A percentile compares a stretch with the other conserved stretches of the same genome.
These are phyloP conservation scores for Griposia aprilina DNA, from an alignment of 2,888 invertebrate species.

Conservation along the genomic window DNA sequence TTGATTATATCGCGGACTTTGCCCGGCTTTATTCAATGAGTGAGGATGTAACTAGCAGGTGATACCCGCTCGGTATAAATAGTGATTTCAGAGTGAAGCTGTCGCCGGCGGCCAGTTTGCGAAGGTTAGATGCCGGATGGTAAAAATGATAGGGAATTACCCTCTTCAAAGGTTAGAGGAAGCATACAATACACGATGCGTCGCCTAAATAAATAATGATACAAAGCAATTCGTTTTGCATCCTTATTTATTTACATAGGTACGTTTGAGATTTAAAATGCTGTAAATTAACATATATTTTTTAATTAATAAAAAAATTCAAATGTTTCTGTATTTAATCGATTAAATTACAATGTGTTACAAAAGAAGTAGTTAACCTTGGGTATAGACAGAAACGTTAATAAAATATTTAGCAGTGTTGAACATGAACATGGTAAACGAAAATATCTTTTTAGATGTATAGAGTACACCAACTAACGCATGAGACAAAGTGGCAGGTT, in stretches of 20 bases:
- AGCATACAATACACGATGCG: constrained; percentile 32
- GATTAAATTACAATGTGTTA: constrained; percentile 18
- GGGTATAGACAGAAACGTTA: constrained; percentile 22
- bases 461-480: constrained; percentile 41
- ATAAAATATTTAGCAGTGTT: constrained; percentile 15
- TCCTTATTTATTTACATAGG: constrained; percentile 5
- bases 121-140: constrained; percentile 47
- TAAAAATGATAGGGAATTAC: constrained; percentile 45
- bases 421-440: constrained; percentile 24
- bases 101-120: constrained; percentile 21
- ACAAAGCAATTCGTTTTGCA: neutral
- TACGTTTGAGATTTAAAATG: constrained; percentile 4
- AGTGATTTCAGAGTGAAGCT: constrained; percentile 28
- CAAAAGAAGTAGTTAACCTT: constrained; percentile 24
- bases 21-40: constrained; percentile 22
- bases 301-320: neutral
- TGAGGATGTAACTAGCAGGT: constrained; percentile 47
- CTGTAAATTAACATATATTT: neutral
- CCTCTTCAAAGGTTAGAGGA: constrained; percentile 51
- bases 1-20: constrained; percentile 49
- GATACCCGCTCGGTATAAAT: constrained; percentile 41
- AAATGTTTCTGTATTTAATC: constrained; percentile 5
- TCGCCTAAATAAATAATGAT: constrained; percentile 5
- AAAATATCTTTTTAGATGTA: constrained; percentile 54
- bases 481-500: constrained; percentile 72